Evolutionary conservation across 2,113 vertebrate genomes (phyloP).

Genomic region (Sylvicapra grimmia): DNA sequence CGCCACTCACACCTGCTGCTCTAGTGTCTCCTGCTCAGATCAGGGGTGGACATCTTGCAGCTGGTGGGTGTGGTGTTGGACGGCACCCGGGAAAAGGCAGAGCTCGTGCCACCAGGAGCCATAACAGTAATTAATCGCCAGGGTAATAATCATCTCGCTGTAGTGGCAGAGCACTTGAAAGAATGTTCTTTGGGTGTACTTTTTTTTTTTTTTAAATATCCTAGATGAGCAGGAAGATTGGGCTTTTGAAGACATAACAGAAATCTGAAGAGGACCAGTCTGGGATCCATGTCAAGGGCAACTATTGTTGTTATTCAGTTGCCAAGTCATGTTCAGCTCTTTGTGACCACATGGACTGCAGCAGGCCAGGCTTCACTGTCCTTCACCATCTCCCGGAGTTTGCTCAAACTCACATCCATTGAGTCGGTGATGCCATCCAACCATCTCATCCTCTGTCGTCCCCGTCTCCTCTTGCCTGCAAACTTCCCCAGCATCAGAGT

Average conservation of each 20-base stretch:
- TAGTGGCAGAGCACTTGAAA: constrained; percentile 1
- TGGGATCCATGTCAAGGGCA: background rate
- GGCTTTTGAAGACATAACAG: constrained; percentile 11
- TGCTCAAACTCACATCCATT: background rate
- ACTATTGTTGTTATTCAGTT: background rate
- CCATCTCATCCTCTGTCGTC: background rate
- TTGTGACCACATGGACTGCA: background rate
- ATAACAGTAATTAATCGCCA: constrained; percentile 6
- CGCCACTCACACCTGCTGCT: background rate
- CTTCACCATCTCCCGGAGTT: accelerated
- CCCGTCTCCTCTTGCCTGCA: background rate
- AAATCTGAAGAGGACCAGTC: background rate
- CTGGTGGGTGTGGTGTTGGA: background rate
- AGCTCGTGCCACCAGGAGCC: background rate
- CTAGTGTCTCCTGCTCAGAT: background rate
- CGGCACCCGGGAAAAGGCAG: background rate
- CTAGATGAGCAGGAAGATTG: background rate
- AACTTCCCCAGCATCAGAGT: background rate
- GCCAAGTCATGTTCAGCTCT: background rate
- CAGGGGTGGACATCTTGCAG: background rate
- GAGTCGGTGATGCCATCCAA: background rate
- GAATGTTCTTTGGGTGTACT: background rate
- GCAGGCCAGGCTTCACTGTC: background rate
- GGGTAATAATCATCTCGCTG: background rate
- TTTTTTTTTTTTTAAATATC: background rate